A percentile compares a stretch with the other conserved stretches of the same genome.
Conservation (phyloP, 2,113 vertebrate species). For the Hippocampus abdominalis region DNA sequence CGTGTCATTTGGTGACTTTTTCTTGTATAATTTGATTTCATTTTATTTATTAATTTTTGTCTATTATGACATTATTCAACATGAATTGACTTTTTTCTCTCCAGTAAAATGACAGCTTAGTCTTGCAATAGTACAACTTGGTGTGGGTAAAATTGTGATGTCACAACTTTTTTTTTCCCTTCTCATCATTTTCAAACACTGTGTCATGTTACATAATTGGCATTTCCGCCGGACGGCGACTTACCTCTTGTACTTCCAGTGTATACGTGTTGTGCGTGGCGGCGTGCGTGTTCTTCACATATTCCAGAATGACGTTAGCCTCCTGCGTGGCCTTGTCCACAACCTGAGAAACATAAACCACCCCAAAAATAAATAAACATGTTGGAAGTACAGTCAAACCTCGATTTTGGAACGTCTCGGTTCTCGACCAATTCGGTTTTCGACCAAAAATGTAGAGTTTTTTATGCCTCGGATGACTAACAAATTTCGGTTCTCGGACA, state of each 20-base stretch:
- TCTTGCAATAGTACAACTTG: neutral
- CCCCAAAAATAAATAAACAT: neutral
- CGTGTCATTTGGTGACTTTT: neutral
- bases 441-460: no score
- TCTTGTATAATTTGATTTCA: neutral
- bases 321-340: constrained; percentile 85
- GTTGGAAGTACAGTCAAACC: no score
- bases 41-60: no score
- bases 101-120: neutral
- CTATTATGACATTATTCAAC: neutral
- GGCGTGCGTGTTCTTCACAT: constrained; percentile 96
- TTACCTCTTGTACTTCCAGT: constrained; percentile 89
- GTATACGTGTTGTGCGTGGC: constrained; percentile 94
- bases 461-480: no score
- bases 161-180: neutral
- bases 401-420: no score
- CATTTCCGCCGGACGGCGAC: constrained; percentile 17
- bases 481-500: no score
- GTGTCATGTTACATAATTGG: neutral
- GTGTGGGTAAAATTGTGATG: neutral
- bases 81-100: neutral
- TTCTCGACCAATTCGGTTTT: no score
- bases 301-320: constrained; percentile 84
- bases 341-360: constrained; percentile 72
- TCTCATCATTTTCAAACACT: neutral